Evolutionary conservation across 2,113 vertebrate species (phyloP).

Genomic region (Oenanthe melanoleuca): DNA sequence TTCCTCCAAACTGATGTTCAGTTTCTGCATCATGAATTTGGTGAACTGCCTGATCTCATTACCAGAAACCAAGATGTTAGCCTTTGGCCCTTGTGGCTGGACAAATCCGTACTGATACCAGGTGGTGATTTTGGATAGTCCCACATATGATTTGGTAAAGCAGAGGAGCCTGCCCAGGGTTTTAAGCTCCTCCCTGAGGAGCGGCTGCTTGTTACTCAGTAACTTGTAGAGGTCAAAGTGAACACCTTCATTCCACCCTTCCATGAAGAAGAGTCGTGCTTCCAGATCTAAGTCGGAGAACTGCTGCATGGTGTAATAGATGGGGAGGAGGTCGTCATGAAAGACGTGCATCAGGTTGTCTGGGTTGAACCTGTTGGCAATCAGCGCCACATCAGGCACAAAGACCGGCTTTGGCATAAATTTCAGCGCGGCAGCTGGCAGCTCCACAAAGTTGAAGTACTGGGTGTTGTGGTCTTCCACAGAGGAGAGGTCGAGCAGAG

Average conservation of each 20-base stretch:
- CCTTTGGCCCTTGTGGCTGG: conserved; percentile 96
- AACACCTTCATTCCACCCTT: conserved; percentile 91
- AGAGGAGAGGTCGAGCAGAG: conserved; percentile 92
- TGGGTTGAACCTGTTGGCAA: conserved; percentile 94
- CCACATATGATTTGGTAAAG: conserved; percentile 93
- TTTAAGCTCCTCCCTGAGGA: conserved; percentile 89
- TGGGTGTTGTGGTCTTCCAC: conserved; percentile 98
- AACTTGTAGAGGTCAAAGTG: conserved; percentile 94
- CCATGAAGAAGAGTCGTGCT: conserved; percentile 94
- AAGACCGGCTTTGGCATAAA: conserved; percentile 96
- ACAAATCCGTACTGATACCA: conserved; percentile 99
- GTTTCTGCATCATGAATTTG: conserved; percentile 80
- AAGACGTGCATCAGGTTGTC: conserved; percentile 99
- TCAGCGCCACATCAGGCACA: conserved; percentile 91
- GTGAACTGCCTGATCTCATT: conserved; percentile 93
- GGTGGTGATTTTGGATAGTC: conserved; percentile 94
- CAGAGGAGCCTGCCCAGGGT: conserved; percentile 93
- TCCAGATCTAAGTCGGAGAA: conserved; percentile 87
- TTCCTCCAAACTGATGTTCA: conserved; percentile 81
- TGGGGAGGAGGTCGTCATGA: conserved; percentile 93
- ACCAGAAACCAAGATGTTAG: conserved; percentile 94
- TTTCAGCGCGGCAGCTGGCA: conserved; percentile 89
- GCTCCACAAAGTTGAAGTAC: conserved; percentile 97
- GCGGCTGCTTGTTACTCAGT: conserved; percentile 91
- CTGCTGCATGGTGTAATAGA: conserved; percentile 95